Evolutionary conservation across 2,888 invertebrate genomes (phyloP), one percentile per base, ranked within the genome.

Genomic region (Hypsopygia costalis): DNA sequence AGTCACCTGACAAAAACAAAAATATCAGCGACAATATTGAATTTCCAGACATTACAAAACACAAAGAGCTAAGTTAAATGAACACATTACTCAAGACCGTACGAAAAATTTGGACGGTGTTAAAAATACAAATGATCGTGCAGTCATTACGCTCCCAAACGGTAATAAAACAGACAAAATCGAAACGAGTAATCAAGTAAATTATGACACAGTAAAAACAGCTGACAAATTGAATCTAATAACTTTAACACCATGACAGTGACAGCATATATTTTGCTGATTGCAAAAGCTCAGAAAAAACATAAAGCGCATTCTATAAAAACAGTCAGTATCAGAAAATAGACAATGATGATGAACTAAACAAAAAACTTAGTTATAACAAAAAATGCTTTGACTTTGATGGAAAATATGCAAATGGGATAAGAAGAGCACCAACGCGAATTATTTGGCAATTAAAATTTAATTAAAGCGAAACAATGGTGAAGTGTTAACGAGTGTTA

Each of bases 211-310:
- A 53, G 66, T 70, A 81, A 83, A 82, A 81, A 82, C 62, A 59
- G 55, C 60, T 73, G 76, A 85, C 69, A 78, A 82, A 83, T 80
- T 77, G 69, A 75, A 70, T 68, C 53, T 56, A 61, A 62, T 71
- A 73, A 74, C 73, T 74, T 64, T 63, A 60, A 64, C 67, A 66
- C 58, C 42, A 58, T 44, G 58, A 49, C 55, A 58, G 52, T 55
- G 57, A 50, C 53, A 49, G 51, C 58, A 56, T 55, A 57, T 57
- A 65, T 58, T 58, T 46, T 51, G 52, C 58, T 50, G 49, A 56
- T 58, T 61, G 52, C 51, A 58, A 58, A 64, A 59, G 57, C 47
- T 43, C 21, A 52, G 39, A 55, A 58, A 60, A 62, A 65, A 64
- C n/a, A 36, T 56, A 56, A 62, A 65, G 55, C 62, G 52, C 61